Percentiles rank a stretch among this genome's conserved stretches.
These are phyloP conservation scores for Decapterus maruadsi DNA, from an alignment of 2,797 vertebrate species.

Conservation along the genomic window DNA sequence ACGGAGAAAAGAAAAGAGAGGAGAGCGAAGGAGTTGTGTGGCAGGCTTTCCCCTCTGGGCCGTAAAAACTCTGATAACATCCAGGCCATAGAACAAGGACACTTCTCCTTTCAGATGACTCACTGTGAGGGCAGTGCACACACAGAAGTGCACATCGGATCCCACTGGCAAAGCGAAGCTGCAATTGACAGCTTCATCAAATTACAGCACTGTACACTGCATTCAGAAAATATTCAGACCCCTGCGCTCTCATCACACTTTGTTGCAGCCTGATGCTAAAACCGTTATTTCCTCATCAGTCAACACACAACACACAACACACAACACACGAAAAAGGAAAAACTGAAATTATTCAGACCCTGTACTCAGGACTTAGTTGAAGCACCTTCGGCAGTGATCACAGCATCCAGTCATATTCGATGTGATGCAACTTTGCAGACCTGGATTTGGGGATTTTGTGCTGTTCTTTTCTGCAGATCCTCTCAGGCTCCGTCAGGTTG, in stretches of 20 bases:
- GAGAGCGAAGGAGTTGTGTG: conserved; percentile 51
- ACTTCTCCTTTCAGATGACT: conserved; percentile 75
- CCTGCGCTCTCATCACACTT: not conserved
- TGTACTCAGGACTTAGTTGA: conserved; percentile 6
- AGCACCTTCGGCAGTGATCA: conserved; percentile 19
- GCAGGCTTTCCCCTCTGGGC: conserved; percentile 68
- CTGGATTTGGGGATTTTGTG: no score
- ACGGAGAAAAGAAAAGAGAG: conserved; percentile 70
- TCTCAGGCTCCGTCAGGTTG: not conserved
- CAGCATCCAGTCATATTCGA: not conserved
- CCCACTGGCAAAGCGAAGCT: conserved; percentile 57
- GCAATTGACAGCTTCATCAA: conserved; percentile 73
- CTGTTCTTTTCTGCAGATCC: not conserved
- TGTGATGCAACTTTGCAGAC: no score
- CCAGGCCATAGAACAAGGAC: conserved; percentile 75
- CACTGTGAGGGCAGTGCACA: conserved; percentile 55
- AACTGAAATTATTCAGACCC: not conserved
- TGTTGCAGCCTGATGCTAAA: not conserved
- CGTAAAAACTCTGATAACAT: conserved; percentile 73
- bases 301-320: not conserved
- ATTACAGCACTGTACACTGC: conserved; percentile 24
- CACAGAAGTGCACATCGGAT: conserved; percentile 56
- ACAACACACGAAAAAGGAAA: not conserved
- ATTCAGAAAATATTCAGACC: not conserved
- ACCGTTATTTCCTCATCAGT: not conserved